Evolutionary conservation across 2,797 vertebrate genomes (phyloP).

Genomic region (Sylvia borin): DNA sequence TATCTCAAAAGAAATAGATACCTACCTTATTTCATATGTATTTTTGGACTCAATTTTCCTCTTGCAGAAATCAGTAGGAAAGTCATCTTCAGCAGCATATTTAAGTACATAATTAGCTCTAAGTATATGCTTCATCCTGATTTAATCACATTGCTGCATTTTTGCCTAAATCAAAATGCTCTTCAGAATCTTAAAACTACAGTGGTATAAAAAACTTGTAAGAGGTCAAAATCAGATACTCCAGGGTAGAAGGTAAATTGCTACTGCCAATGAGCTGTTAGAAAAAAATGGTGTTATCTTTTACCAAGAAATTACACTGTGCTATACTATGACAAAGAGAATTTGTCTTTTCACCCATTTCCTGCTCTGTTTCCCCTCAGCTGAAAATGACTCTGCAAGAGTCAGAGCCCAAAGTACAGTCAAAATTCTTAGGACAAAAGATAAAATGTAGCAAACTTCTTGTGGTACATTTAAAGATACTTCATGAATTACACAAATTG

Average conservation of each 20-base stretch:
- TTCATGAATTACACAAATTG: background rate
- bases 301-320: background rate
- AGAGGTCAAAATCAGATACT: background rate
- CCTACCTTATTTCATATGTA: background rate
- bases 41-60: background rate
- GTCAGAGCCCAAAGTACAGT: background rate
- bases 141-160: constrained; percentile 16
- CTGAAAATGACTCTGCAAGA: background rate
- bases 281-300: background rate
- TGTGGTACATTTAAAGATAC: background rate
- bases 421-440: background rate
- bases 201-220: background rate
- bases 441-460: background rate
- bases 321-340: background rate
- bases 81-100: background rate
- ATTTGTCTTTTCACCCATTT: background rate
- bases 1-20: background rate
- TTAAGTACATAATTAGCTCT: constrained; percentile 33
- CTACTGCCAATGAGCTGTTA: background rate
- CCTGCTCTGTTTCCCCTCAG: background rate
- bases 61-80: background rate
- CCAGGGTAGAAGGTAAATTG: background rate
- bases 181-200: background rate
- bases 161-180: background rate
- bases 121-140: constrained; percentile 26